Evolutionary conservation across 2,797 vertebrate species (phyloP).

Genomic region (Amniataba percoides): DNA sequence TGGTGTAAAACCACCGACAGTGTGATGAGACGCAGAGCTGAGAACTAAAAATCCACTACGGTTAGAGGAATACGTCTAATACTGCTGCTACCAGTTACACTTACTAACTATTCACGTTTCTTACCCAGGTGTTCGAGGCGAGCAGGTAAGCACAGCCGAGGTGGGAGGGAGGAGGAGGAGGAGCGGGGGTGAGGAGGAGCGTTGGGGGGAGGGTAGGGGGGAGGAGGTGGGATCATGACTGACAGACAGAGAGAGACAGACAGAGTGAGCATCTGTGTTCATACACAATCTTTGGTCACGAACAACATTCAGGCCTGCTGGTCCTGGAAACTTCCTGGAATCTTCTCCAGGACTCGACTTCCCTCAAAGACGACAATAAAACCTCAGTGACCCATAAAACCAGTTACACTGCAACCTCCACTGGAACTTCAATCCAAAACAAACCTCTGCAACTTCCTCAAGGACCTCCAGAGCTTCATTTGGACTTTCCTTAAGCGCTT

Average conservation of each 20-base stretch:
- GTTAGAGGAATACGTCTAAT: neutral
- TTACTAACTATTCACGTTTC: slow-evolving; percentile 16
- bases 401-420: no score
- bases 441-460: neutral
- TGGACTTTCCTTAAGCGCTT: no score
- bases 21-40: neutral
- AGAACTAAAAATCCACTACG: neutral
- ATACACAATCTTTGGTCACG: slow-evolving; percentile 7
- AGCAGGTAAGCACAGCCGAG: slow-evolving; percentile 77
- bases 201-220: slow-evolving; percentile 67
- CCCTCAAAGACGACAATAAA: neutral
- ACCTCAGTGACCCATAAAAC: neutral
- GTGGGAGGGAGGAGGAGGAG: slow-evolving; percentile 34
- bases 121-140: slow-evolving; percentile 85
- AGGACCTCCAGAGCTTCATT: neutral
- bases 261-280: neutral
- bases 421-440: no score
- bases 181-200: slow-evolving; percentile 37
- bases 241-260: slow-evolving; percentile 48
- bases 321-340: neutral
- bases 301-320: neutral
- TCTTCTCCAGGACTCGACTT: neutral
- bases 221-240: slow-evolving; percentile 83
- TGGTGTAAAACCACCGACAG: neutral
- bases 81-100: neutral